A percentile compares a stretch with the other conserved stretches of the same genome.
These are phyloP conservation scores for Diorhabda carinulata DNA, from an alignment of 1,140 invertebrate genomes.

Conservation along the genomic window DNA sequence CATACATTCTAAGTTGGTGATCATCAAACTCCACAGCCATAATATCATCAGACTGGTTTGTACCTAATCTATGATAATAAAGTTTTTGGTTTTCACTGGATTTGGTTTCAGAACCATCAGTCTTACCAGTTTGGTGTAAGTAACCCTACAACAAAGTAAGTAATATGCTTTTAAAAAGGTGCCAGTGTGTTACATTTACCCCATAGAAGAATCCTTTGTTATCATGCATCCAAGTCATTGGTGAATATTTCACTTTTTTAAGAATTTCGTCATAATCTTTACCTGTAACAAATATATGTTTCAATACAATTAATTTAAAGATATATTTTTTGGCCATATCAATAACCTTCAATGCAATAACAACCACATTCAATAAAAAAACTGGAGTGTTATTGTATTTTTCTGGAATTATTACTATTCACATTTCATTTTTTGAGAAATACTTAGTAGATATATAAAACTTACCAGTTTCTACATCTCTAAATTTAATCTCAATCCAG, in stretches of 20 bases:
- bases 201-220: conserved; percentile 94
- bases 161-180: neutral
- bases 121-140: conserved; percentile 72
- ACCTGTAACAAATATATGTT: conserved; percentile 41
- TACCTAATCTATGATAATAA: conserved; percentile 87
- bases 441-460: neutral
- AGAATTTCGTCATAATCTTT: conserved; percentile 86
- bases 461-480: conserved; percentile 68
- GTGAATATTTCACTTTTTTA: conserved; percentile 88
- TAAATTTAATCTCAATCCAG: conserved; percentile 88
- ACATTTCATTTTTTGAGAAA: neutral
- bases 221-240: conserved; percentile 92
- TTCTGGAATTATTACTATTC: conserved; percentile 1
- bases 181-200: conserved; percentile 49
- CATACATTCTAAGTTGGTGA: conserved; percentile 86
- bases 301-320: conserved; percentile 5
- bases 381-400: neutral
- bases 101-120: conserved; percentile 88
- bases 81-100: conserved; percentile 87
- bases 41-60: conserved; percentile 83
- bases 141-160: conserved; percentile 50
- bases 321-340: neutral
- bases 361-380: neutral
- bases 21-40: conserved; percentile 89
- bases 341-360: neutral